Percentiles rank a stretch among this genome's conserved stretches.
Evolutionary conservation across 2,797 vertebrate genomes (phyloP).

Genomic region (Oophaga sylvatica): DNA sequence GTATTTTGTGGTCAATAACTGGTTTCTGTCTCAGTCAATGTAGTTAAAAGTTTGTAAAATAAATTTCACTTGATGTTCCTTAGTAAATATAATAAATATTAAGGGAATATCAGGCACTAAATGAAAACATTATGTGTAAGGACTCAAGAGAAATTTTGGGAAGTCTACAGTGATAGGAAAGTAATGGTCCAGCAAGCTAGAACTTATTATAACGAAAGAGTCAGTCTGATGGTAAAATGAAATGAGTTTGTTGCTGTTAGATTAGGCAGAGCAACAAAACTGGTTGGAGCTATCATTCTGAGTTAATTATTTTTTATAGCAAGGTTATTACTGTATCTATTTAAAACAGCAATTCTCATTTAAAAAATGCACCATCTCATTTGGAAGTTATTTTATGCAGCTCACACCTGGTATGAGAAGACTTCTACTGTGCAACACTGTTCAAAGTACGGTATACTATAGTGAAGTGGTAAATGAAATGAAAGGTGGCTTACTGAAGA

Average conservation of each 20-base stretch:
- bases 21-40: neutral
- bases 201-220: neutral
- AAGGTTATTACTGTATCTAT: neutral
- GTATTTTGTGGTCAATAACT: neutral
- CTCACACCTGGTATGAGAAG: neutral
- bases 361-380: neutral
- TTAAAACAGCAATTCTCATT: neutral
- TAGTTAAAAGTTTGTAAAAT: neutral
- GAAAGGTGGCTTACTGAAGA: neutral
- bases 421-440: neutral
- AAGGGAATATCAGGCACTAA: neutral
- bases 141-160: neutral
- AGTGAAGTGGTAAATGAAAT: neutral
- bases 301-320: neutral
- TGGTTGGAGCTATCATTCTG: neutral
- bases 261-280: conserved; percentile 8
- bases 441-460: neutral
- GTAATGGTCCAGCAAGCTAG: conserved; percentile 7
- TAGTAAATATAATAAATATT: neutral
- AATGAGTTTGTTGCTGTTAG: conserved; percentile 14
- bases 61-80: neutral
- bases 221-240: neutral
- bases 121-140: neutral
- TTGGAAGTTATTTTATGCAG: neutral
- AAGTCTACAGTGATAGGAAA: neutral